Base-by-base conservation (phyloP, 2,888 invertebrate genomes). In the Trisateles emortualis region DNA sequence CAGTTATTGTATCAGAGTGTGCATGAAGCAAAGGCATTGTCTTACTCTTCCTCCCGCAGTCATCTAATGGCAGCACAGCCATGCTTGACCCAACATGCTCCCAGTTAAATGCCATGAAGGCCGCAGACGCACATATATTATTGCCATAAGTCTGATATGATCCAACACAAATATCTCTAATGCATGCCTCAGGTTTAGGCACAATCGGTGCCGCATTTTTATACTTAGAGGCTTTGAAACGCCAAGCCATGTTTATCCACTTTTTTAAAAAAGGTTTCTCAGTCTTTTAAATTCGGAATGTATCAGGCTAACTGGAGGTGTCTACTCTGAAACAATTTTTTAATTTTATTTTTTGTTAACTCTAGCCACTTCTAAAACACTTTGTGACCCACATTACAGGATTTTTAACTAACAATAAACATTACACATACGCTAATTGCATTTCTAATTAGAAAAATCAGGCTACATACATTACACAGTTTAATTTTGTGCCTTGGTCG, bases 181-280 rank as follows among this genome's bases (percentile, higher is more conserved):
- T 95, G 93, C 96, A 96, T 68, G 97, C 96, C 94, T 99, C 98
- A 56, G 98, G 98, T 86, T 98, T 99, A 32, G 98, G 98, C 79
- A 98, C 96, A 80, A 98, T 98, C 36, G 99, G 98, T 70, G 98
- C 96, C 64, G 99, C 98, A 96, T 99, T 99, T 95, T 99, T 99
- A 92, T 98, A 99, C 91, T 99, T 99, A 62, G 98, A 98, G 84
- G 98, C 98, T 94, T 99, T 98, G 93, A 99, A 99, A 91, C 98
- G 95, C 97, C 97, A 97, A 90, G 97, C 97, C 97, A 98, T 97
- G 72, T 67, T 87, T 73, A 78, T 79, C 80, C 84, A 88, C 83
- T 84, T 83, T 71, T 60, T 54, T 39, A 52, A 75, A 78, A 84
- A 78, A 78, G 14, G 72, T 78, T 79, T 70, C 71, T 88, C 91